Base-by-base conservation (phyloP, 2,797 vertebrate species). In the Urocyon cinereoargenteus region DNA sequence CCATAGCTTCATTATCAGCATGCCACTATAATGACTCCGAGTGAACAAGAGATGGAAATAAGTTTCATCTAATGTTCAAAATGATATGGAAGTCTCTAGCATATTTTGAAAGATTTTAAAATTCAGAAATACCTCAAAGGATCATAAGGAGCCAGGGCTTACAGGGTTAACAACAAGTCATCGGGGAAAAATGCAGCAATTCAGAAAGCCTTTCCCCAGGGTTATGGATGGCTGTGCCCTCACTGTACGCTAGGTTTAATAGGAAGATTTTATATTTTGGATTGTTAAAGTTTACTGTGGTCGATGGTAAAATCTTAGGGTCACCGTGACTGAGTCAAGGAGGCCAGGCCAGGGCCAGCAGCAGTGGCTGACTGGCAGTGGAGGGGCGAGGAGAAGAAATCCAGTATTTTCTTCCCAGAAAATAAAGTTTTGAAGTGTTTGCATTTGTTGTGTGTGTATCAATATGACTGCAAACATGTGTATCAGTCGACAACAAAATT, bases 91-190 rank as follows among this genome's bases (percentile, higher is more conserved):
- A 55, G 9, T 3, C 1, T 36, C 86, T 3, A 89, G 9, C 51
- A 57, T 53, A 92, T 90, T 68, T 64, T 51, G 61, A 36, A 66
- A 75, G 22, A 64, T 70, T 96, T 51, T 81, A 36, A 88, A 93
- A 31, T 83, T 34, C 15, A 61, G 86, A 83, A 92, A 70, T 49
- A 4, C n/a, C 51, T 59, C 77, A n/a, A 89, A 91, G 57, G 68
- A 62, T 75, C 22, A 36, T 31, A 36, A 70, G 21, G 12, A 91
- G 51, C 24, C 31, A 14, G 3, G 49, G 66, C 26, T 83, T 92
- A 24, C 2, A 72, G 34, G 19, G 24, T 62, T 89, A 93, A 61
- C n/a, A 86, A 62, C 34, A 55, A 91, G n/a, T 84, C 24, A 15
- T 53, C 5, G 84, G 90, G 10, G 64, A 40, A 90, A 86, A 92